phyloP scores from a whole-genome alignment of 1,140 invertebrate genomes.

The Subanguina moxae region DNA sequence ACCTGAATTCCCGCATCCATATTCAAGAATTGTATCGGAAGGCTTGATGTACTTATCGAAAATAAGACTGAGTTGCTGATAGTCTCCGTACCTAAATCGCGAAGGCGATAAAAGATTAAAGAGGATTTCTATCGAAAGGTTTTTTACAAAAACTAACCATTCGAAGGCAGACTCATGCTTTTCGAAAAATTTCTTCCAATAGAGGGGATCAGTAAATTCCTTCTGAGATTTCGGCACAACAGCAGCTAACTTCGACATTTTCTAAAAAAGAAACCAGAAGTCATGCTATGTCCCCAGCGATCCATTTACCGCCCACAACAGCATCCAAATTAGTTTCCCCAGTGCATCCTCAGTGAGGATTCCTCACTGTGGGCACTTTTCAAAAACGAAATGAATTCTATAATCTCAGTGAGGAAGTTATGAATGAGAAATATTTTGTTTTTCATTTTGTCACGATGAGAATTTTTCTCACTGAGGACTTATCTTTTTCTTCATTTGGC shows the following conservation, averaged over 20 bases:
- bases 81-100: constrained; percentile 53
- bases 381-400: too few relatives aligned
- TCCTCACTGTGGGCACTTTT: too few relatives aligned
- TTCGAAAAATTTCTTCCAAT: constrained; percentile 56
- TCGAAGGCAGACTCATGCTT: constrained; percentile 46
- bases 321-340: too few relatives aligned
- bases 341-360: too few relatives aligned
- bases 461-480: too few relatives aligned
- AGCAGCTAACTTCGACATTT: not conserved
- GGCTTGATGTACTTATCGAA: constrained; percentile 52
- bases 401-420: too few relatives aligned
- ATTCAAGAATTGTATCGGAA: constrained; percentile 48
- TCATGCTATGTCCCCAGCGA: too few relatives aligned
- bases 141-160: constrained; percentile 38
- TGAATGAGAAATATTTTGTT: too few relatives aligned
- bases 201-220: constrained; percentile 49
- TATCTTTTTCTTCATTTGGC: too few relatives aligned
- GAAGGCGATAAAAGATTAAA: constrained; percentile 1
- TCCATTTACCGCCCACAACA: too few relatives aligned
- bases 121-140: constrained; percentile 6
- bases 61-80: constrained; percentile 33
- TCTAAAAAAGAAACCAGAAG: too few relatives aligned
- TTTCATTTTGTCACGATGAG: too few relatives aligned
- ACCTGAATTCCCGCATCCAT: constrained; percentile 57
- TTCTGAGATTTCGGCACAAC: constrained; percentile 35